Conservation (phyloP, 2,113 vertebrate species). For the Podarcis muralis region DNA sequence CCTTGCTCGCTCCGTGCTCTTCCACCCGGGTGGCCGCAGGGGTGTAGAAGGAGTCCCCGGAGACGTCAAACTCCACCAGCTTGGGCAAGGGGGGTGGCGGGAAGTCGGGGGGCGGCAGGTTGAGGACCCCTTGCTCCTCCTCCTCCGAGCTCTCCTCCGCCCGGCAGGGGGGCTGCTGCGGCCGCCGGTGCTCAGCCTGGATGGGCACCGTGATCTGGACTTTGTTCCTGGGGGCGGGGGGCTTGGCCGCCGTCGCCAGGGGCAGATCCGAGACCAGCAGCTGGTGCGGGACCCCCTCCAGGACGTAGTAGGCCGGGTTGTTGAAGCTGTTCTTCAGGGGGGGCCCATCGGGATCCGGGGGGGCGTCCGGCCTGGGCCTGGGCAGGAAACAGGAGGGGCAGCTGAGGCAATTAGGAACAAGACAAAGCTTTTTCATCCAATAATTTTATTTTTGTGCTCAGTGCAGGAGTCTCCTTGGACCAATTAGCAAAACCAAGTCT, state of each 20-base stretch:
- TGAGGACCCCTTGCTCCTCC: constrained; percentile 82
- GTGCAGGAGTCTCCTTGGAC: no score
- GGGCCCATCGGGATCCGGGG: constrained; percentile 75
- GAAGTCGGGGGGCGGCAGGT: constrained; percentile 86
- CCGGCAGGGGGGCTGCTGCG: constrained; percentile 58
- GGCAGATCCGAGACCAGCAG: constrained; percentile 76
- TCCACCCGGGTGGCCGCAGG: constrained; percentile 6
- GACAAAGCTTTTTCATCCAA: no score
- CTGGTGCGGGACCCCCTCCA: constrained; percentile 95
- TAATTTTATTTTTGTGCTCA: no score
- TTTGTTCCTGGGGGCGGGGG: constrained; percentile 74
- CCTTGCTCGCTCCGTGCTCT: constrained; percentile 45
- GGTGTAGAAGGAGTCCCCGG: constrained; percentile 69
- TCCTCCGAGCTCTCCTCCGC: constrained; percentile 86
- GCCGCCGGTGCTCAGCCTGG: constrained; percentile 59
- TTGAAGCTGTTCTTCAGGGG: constrained; percentile 94
- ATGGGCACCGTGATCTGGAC: constrained; percentile 72
- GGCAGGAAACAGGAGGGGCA: background rate
- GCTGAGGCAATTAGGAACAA: background rate
- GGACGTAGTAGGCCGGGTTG: constrained; percentile 95
- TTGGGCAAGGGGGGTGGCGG: constrained; percentile 88
- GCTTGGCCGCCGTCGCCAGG: constrained; percentile 67
- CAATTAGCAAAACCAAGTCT: no score
- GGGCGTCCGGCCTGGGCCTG: constrained; percentile 83
- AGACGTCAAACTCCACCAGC: constrained; percentile 74